These are phyloP conservation scores for Ylistrum balloti DNA, from an alignment of 1,140 invertebrate species.

Conservation along the genomic window DNA sequence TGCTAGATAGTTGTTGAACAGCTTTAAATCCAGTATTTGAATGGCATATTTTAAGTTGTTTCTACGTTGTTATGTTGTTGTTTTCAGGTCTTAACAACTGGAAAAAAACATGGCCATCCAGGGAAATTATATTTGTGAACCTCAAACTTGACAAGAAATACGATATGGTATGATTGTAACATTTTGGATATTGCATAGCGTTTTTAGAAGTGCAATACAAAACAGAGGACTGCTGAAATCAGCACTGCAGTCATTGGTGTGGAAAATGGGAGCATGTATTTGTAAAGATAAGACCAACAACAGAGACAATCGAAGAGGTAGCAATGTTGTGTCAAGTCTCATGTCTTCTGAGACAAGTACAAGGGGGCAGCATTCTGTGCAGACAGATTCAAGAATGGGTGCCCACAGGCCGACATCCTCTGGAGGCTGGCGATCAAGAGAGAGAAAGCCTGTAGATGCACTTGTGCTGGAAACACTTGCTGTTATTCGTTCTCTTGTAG, in stretches of 20 bases:
- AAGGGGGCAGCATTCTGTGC: conserved; percentile 54
- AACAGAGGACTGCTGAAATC: conserved; percentile 7
- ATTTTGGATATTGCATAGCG: conserved; percentile 57
- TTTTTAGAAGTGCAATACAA: not conserved
- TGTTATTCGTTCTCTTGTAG: conserved; percentile 91
- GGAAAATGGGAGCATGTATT: conserved; percentile 75
- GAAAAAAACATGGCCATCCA: not conserved
- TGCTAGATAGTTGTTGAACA: too few relatives aligned
- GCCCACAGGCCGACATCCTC: not conserved
- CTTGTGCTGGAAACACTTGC: conserved; percentile 91
- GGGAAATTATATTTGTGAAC: not conserved
- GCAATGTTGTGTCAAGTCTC: conserved; percentile 16
- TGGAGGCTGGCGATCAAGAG: conserved; percentile 52
- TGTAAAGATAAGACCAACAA: conserved; percentile 70
- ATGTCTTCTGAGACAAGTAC: conserved; percentile 6
- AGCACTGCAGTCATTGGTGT: not conserved
- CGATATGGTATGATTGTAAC: conserved; percentile 63
- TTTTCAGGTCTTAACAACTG: not conserved
- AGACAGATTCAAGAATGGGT: conserved; percentile 40
- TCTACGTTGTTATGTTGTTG: not conserved
- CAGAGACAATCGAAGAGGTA: conserved; percentile 48
- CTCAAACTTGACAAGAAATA: not conserved
- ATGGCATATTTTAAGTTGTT: too few relatives aligned
- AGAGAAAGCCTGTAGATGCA: conserved; percentile 74
- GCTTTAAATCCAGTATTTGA: too few relatives aligned